A percentile compares a stretch with the other conserved stretches of the same genome.
Conservation (phyloP, 2,888 invertebrate genomes). For the Margaritifera margaritifera region DNA sequence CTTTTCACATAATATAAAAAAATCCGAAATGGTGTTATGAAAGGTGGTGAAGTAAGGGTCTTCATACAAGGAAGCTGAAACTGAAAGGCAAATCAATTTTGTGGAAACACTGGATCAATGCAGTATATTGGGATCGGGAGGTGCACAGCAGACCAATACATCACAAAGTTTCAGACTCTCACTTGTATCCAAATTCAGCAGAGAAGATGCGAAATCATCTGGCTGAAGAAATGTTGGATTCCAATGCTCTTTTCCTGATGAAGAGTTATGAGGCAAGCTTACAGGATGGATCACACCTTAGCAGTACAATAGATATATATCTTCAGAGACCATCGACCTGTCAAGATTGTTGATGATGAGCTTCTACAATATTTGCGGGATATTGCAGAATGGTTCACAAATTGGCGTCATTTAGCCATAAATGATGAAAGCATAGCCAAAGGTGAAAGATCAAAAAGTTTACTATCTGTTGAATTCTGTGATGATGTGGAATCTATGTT, state of each 20-base stretch:
- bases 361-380: too few relatives aligned
- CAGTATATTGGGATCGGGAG: neutral
- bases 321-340: conserved; percentile 6
- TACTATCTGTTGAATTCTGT: conserved; percentile 7
- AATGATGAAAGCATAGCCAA: neutral
- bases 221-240: conserved; percentile 12
- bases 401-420: conserved; percentile 9
- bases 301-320: conserved; percentile 11
- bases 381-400: conserved; percentile 12
- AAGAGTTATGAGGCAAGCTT: too few relatives aligned
- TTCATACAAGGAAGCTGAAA: conserved; percentile 8
- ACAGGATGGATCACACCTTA: neutral
- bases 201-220: conserved; percentile 22
- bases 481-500: conserved; percentile 8
- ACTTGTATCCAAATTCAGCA: conserved; percentile 11
- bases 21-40: conserved; percentile 11
- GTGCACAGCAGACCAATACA: conserved; percentile 3
- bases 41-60: neutral
- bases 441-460: conserved; percentile 2
- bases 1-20: conserved; percentile 22
- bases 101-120: conserved; percentile 16
- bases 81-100: conserved; percentile 7
- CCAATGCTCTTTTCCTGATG: conserved; percentile 14
- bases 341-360: conserved; percentile 3
- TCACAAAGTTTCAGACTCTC: conserved; percentile 10